These are phyloP conservation scores for Drosophila ficusphila DNA, from an alignment of 1,140 invertebrate genomes.

Conservation along the genomic window DNA sequence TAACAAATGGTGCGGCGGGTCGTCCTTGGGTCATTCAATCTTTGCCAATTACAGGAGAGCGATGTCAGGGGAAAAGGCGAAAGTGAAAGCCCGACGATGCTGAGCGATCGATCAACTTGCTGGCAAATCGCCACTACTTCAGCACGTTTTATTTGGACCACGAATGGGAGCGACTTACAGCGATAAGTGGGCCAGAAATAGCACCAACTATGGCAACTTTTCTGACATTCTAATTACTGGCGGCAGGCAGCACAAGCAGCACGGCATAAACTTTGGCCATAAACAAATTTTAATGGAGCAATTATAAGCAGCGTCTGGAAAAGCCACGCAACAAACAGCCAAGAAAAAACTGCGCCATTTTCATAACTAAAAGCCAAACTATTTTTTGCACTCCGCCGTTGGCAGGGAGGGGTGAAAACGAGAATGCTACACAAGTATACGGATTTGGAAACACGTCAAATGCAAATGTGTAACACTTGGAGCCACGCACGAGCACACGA, in stretches of 20 bases:
- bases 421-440: too few species aligned
- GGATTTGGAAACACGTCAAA: constrained; percentile 44
- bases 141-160: background rate
- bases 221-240: constrained; percentile 74
- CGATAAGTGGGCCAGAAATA: constrained; percentile 50
- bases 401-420: background rate
- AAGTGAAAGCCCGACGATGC: constrained; percentile 21
- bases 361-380: constrained; percentile 66
- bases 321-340: constrained; percentile 57
- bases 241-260: constrained; percentile 32
- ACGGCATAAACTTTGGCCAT: constrained; percentile 69
- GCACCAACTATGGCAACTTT: constrained; percentile 27
- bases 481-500: constrained; percentile 54
- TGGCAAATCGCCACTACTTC: background rate
- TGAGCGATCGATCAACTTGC: constrained; percentile 32
- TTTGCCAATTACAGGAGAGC: constrained; percentile 41
- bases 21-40: constrained; percentile 45
- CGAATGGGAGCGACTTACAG: background rate
- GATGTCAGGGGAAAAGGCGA: background rate
- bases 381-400: constrained; percentile 46
- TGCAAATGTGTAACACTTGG: constrained; percentile 78
- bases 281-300: constrained; percentile 83
- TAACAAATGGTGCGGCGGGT: constrained; percentile 63
- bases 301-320: constrained; percentile 77
- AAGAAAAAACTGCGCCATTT: constrained; percentile 53